Conservation (phyloP, 37 sponge, comb jelly and placozoan species). For the Cliona cf. orientalis region DNA sequence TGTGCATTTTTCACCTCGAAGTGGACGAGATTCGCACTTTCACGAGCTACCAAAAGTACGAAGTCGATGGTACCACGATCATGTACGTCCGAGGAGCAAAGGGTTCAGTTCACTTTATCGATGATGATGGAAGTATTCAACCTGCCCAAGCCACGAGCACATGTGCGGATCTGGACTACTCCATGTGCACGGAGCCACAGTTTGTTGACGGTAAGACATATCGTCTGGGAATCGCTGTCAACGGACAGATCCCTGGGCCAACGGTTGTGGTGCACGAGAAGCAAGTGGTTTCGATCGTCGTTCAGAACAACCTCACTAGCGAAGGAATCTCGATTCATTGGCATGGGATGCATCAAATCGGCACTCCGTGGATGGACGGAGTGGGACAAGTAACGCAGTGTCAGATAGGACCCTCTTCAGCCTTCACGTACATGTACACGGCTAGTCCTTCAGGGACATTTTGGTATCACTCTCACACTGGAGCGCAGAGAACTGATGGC, state of each 20-base stretch:
- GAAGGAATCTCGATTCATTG: slow-evolving; percentile 80
- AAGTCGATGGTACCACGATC: background rate
- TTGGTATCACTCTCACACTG: slow-evolving; percentile 89
- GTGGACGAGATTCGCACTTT: slow-evolving; percentile 65
- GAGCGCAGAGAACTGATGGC: slow-evolving; percentile 78
- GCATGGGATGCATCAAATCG: slow-evolving; percentile 81
- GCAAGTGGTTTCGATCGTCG: slow-evolving; percentile 37
- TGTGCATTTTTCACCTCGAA: slow-evolving; percentile 33
- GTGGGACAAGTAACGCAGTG: slow-evolving; percentile 65
- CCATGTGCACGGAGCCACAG: slow-evolving; percentile 40
- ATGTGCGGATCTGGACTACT: slow-evolving; percentile 24
- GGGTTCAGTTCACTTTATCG: background rate
- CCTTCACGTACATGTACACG: slow-evolving; percentile 68
- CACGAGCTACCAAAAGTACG: slow-evolving; percentile 30
- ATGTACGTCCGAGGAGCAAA: background rate
- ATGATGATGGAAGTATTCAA: background rate
- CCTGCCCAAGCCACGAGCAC: background rate
- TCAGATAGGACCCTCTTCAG: slow-evolving; percentile 42
- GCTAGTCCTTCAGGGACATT: slow-evolving; percentile 70
- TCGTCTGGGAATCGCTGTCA: slow-evolving; percentile 50
- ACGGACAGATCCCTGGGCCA: slow-evolving; percentile 61
- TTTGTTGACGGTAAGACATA: slow-evolving; percentile 54
- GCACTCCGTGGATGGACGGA: slow-evolving; percentile 86
- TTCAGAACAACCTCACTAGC: slow-evolving; percentile 54
- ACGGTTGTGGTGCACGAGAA: slow-evolving; percentile 62